Conservation (phyloP, 2,113 vertebrate genomes). For the Poecilia latipinna region DNA sequence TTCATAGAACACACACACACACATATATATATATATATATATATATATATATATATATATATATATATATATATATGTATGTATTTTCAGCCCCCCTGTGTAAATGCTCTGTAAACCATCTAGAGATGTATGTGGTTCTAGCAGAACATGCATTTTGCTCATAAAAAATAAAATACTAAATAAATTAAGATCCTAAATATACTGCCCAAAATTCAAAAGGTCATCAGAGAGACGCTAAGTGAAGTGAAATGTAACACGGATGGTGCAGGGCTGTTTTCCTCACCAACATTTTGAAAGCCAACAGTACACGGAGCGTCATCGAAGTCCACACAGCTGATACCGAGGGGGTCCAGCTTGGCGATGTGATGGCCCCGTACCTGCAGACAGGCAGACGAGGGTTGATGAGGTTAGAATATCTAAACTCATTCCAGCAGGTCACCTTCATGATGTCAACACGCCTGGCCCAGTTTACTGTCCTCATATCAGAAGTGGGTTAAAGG, state of each 20-base stretch:
- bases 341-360: constrained; percentile 96
- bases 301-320: constrained; percentile 89
- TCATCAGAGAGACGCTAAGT: not conserved
- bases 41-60: too few species aligned
- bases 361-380: constrained; percentile 96
- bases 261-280: constrained; percentile 77
- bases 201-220: not conserved
- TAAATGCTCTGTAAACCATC: too few species aligned
- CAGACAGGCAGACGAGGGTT: constrained; percentile 65
- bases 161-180: too few species aligned
- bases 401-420: not conserved
- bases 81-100: too few species aligned
- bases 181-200: not conserved
- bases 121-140: too few species aligned
- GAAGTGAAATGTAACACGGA: constrained; percentile 8
- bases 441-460: not conserved
- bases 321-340: constrained; percentile 97
- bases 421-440: not conserved
- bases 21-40: too few species aligned
- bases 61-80: too few species aligned
- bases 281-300: constrained; percentile 90
- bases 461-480: not conserved
- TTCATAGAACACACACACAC: too few species aligned
- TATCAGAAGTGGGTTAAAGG: not conserved
- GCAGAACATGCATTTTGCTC: too few species aligned